Base-by-base conservation (phyloP, 1,140 invertebrate genomes). In the Mizuhopecten yessoensis region DNA sequence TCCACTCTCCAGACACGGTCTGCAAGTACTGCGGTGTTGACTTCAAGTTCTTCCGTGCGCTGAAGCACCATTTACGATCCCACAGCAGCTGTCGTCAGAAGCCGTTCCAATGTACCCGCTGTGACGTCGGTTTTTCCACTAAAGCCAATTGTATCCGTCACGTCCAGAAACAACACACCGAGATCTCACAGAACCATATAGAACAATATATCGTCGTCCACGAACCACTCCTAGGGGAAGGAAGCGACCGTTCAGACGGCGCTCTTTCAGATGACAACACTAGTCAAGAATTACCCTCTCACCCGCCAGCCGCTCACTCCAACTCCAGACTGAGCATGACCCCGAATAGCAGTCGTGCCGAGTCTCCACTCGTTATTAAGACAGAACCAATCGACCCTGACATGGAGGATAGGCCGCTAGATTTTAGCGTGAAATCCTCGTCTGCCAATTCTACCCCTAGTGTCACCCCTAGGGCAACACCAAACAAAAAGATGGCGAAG, bases 361-460 rank as follows among this genome's bases (percentile, higher is more conserved):
- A 89, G 88, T 87, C 88, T 86, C 92, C 92, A 0, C 45, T 90
- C 17, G 87, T 42, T 33, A 89, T 93, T 34, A 95, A 93, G 87
- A 36, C 89, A 9, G 94, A 94, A 86, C 92, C 93, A 90, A 34
- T 90, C n/a, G 90, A 91, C 20, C 92, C 87, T 17, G 90, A 36
- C 20, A 29, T 75, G n/a, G 91, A 91, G 36, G 92, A 94, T 34
- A 86, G 90, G 49, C 95, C 98, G 2, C 96, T 99, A n/a, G 98
- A 99, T 96, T 97, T 99, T 91, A 98, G 98, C 94, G 98, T 98
- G 93, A 97, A 87, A 33, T 88, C 57, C 23, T 87, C 87, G 17
- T 34, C 90, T 11, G 45, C 33, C 29, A 91, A 39, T 42, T 90
- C 42, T 34, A 86, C 34, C n/a, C 86, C 33, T 15, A 91, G 36